Base-by-base conservation (phyloP, 2,113 vertebrate species). In the Harpagus bidentatus region DNA sequence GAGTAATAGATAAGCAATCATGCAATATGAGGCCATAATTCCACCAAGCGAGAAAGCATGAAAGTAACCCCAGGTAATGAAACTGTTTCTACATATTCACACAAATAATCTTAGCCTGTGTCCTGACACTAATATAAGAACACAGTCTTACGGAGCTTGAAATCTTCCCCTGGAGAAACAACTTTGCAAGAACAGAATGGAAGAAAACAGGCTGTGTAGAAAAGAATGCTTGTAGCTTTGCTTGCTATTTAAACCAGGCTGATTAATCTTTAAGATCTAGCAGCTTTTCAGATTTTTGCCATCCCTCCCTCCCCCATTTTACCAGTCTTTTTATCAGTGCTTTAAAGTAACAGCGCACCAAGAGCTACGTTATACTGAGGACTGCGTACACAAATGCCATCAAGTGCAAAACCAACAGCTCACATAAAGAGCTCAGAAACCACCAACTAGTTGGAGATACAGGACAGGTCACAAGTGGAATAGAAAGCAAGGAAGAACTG, bases 141-240 rank as follows among this genome's bases (percentile, higher is more conserved):
- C 70, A 74, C 13, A 76, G 42, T 17, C 82, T 94, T 82, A 91
- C 0, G 34, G 73, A 96, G 93, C 86, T 82, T 91, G 79, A 95
- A 86, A 95, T 88, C 82, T 93, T 63, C 88, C 85, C 76, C 82
- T 88, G 70, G 89, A 97, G 89, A 96, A 96, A 86, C 62, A 79
- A 72, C 82, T 79, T 71, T 71, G 80, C 45, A 56, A 90, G 40
- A 65, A 59, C 43, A 47, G 82, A 92, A 82, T 9, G 67, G 81
- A 67, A 91, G 73, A 65, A 86, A 95, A 59, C 58, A 74, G 0
- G 1, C 71, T 45, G 61, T 3, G 53, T 18, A 73, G 93, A 53
- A 82, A 94, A 67, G n/a, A 70, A 58, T 9, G 28, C 26, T 67
- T 76, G 77, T 42, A 81, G 71, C 76, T 90, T 40, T 90, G 67